phyloP scores from a whole-genome alignment of 2,113 vertebrate genomes.

The Zosterops pallidus region DNA sequence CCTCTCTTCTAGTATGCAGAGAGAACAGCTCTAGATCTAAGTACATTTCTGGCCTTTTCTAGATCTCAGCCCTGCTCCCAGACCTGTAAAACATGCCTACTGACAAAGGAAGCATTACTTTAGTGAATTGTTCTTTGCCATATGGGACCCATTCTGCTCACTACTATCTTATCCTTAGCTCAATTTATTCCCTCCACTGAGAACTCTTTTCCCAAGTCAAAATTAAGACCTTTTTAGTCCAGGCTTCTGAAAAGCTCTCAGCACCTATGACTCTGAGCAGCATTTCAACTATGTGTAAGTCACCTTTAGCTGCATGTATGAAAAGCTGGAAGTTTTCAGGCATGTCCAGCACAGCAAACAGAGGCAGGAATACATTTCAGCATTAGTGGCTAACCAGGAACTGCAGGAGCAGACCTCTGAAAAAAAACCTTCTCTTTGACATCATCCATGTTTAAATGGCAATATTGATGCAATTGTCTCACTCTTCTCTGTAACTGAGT shows the following conservation, averaged over 20 bases:
- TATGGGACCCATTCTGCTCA: neutral
- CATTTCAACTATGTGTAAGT: neutral
- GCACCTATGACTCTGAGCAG: neutral
- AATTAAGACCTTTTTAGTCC: neutral
- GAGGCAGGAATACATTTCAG: neutral
- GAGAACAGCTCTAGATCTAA: neutral
- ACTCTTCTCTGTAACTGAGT: neutral
- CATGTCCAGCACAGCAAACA: neutral
- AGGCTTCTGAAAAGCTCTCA: neutral
- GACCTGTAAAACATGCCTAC: neutral
- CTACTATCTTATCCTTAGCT: neutral
- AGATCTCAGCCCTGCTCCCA: neutral
- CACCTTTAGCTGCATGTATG: neutral
- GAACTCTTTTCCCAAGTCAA: neutral
- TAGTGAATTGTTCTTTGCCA: neutral
- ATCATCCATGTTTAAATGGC: slow-evolving; percentile 1
- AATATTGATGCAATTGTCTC: slow-evolving; percentile 4
- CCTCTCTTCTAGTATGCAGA: neutral
- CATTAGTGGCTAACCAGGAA: neutral
- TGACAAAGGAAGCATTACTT: neutral
- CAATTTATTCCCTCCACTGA: neutral
- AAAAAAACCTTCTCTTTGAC: neutral
- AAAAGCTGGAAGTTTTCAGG: neutral
- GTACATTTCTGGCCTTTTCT: neutral
- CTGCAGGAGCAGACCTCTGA: neutral